Conservation (phyloP, 2,888 invertebrate species). For the Ptychoptera contaminata region DNA sequence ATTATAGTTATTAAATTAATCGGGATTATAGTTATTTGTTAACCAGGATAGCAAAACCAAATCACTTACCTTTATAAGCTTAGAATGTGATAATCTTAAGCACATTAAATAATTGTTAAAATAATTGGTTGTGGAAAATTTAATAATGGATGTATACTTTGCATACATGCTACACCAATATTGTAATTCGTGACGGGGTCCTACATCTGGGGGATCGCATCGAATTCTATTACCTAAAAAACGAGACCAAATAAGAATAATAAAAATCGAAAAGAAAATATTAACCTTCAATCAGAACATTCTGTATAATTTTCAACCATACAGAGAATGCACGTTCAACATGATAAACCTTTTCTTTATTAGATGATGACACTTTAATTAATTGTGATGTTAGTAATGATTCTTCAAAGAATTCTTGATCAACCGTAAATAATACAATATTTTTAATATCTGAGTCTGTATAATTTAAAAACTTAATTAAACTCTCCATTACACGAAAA, state of each 20-base stretch:
- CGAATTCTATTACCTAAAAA: constrained; percentile 55
- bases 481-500: constrained; percentile 39
- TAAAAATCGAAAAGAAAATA: too few species aligned
- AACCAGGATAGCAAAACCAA: too few species aligned
- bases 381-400: constrained; percentile 40
- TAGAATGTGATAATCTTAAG: constrained; percentile 48
- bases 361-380: constrained; percentile 40
- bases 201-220: constrained; percentile 63
- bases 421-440: constrained; percentile 42
- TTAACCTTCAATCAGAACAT: constrained; percentile 33
- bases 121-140: constrained; percentile 44
- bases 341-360: constrained; percentile 40
- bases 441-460: constrained; percentile 49
- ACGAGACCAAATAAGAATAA: too few species aligned
- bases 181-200: constrained; percentile 65
- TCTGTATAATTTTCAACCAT: constrained; percentile 59
- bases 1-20: too few species aligned
- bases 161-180: constrained; percentile 69
- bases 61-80: constrained; percentile 37
- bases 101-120: constrained; percentile 56
- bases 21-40: too few species aligned
- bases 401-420: constrained; percentile 39
- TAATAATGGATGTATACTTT: constrained; percentile 65
- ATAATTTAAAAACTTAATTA: constrained; percentile 32
- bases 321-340: constrained; percentile 46